Conservation (phyloP, 2,113 vertebrate genomes). For the Saguinus imperator region DNA sequence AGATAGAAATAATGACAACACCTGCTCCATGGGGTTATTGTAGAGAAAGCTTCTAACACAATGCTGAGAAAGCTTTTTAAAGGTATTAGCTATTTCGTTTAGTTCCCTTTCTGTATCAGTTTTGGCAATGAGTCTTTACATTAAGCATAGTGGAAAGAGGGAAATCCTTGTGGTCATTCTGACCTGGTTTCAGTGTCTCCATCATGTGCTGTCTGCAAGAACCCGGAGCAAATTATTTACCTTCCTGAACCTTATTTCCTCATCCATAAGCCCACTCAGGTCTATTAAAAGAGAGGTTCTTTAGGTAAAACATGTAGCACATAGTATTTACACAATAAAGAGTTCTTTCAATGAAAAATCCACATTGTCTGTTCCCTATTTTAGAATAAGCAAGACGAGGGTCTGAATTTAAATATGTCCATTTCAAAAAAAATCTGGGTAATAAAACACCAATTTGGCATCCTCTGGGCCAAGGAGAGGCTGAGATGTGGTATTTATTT, state of each 20-base stretch:
- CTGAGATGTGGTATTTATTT: slow-evolving; percentile 60
- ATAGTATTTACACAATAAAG: not conserved
- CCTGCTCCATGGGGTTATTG: not conserved
- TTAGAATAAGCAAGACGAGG: not conserved
- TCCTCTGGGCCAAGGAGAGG: not conserved
- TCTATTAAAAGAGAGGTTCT: not conserved
- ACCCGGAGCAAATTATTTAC: not conserved
- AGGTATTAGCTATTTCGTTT: slow-evolving; percentile 33
- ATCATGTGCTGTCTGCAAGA: not conserved
- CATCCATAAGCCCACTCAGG: not conserved
- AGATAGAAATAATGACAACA: not conserved
- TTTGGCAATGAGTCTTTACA: slow-evolving; percentile 6
- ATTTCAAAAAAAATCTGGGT: not conserved
- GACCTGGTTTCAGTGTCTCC: not conserved
- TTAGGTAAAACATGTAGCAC: not conserved
- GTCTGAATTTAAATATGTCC: slow-evolving; percentile 7
- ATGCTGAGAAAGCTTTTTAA: not conserved
- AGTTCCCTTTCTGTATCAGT: not conserved
- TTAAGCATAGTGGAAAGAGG: not conserved
- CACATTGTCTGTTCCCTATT: not conserved
- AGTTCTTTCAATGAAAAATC: slow-evolving; percentile 21
- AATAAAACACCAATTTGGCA: slow-evolving; percentile 47
- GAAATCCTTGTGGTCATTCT: not conserved
- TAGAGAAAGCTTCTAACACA: not conserved
- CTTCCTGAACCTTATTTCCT: not conserved